Base-by-base conservation (phyloP, 2,113 vertebrate species). In the Naja naja region DNA sequence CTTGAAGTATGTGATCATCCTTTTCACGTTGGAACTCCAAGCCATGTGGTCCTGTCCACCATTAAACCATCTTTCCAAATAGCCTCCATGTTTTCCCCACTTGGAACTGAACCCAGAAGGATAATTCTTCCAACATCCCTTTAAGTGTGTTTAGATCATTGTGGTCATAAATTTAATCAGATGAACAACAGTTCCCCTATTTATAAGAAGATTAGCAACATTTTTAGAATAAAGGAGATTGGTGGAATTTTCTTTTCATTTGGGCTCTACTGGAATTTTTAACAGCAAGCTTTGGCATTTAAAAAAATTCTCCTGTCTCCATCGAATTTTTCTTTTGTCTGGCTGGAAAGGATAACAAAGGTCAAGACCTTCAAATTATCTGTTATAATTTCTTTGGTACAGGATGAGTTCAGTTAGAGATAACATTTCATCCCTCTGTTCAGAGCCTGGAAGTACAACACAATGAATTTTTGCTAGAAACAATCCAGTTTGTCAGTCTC, bases 371-470 rank as follows among this genome's bases (percentile, higher is more conserved):
- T 94, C 94, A 23, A 49, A 45, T 92, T 88, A 23, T 90, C 53
- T 92, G 34, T 91, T 14, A 1, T 85, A 54, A 89, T 93, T 93
- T 2, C 94, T 95, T 93, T 94, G 92, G 91, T 88, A 92, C 27
- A 86, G 45, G 87, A 69, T 93, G 87, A 86, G 12, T n/a, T 90
- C 92, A 45, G 2, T 93, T 90, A 91, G 6, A 93, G 56, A 27
- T 1, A 18, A 27, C 74, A 88, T 94, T 49, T 93, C n/a, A 92
- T 58, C 86, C 39, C 23, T 0, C 52, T 49, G 45, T 25, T 64
- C 89, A 47, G 53, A 0, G 0, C 93, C n/a, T 94, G 64, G 87
- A 94, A 86, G 27, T 20, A 90, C 91, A 91, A 91, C 47, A 90
- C 89, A 1, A 0, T 20, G 90, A 25, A 58, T 74, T 88, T 25